Percentiles rank a stretch among this genome's conserved stretches.
Conservation (phyloP, 2,113 vertebrate genomes). For the Hydrolagus affinis region DNA sequence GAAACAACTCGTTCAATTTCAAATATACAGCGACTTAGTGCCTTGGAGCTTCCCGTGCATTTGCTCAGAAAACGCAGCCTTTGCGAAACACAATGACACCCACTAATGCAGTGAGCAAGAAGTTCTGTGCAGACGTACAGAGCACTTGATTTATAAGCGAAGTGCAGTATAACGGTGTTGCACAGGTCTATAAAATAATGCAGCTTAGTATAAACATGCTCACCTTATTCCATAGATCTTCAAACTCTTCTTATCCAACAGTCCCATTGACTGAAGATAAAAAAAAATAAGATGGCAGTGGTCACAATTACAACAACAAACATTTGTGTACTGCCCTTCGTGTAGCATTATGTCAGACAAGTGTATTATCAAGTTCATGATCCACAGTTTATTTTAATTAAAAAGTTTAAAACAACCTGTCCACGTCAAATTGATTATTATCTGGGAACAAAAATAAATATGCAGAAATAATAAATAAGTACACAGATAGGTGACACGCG, state of each 20-base stretch:
- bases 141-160: no score
- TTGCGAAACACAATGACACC: no score
- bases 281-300: neutral
- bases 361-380: neutral
- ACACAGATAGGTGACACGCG: neutral
- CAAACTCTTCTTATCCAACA: conserved; percentile 96
- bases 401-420: neutral
- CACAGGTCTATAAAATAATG: neutral
- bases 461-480: neutral
- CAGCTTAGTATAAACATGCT: conserved; percentile 41
- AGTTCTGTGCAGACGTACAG: no score
- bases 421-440: neutral
- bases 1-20: no score
- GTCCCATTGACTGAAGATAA: conserved; percentile 78
- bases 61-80: no score
- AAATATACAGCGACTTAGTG: no score
- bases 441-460: no score
- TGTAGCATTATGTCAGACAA: no score
- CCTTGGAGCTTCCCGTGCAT: no score
- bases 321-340: no score
- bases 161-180: neutral
- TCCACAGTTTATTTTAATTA: neutral
- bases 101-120: no score
- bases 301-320: neutral
- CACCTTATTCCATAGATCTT: conserved; percentile 94